These are phyloP conservation scores for Crotalus horridus DNA, from an alignment of 2,113 vertebrate species.

Conservation along the genomic window DNA sequence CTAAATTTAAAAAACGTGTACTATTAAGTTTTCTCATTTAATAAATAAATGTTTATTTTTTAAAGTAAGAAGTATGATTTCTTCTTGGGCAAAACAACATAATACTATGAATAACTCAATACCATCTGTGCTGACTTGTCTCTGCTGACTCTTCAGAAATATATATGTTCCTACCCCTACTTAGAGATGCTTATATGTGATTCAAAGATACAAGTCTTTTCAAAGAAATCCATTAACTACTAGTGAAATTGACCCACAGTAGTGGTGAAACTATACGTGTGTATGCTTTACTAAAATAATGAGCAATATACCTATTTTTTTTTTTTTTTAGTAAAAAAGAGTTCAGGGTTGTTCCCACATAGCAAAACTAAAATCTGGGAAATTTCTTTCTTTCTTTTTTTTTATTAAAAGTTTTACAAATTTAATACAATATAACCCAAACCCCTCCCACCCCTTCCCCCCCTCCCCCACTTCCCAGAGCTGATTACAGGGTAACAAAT, in stretches of 20 bases:
- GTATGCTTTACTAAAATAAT: neutral
- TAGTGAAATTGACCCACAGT: neutral
- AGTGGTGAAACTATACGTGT: neutral
- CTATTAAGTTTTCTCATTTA: neutral
- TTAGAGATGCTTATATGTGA: neutral
- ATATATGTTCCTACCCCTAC: neutral
- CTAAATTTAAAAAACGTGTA: neutral
- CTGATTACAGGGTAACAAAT: too few species aligned
- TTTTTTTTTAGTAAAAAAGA: neutral
- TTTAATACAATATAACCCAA: too few species aligned
- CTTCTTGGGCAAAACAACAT: neutral
- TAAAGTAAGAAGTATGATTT: neutral
- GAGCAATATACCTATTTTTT: neutral
- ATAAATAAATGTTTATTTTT: neutral
- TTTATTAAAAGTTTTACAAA: too few species aligned
- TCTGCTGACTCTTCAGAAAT: neutral
- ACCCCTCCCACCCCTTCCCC: too few species aligned
- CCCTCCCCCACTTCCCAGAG: too few species aligned
- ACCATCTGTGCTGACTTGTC: neutral
- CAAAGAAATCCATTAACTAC: neutral
- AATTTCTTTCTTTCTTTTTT: neutral
- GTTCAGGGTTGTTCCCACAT: neutral
- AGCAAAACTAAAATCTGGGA: neutral
- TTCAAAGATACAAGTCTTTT: neutral
- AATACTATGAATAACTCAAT: neutral